Conservation (phyloP, 92 coral and sea anemone genomes). For the Porites rus region DNA sequence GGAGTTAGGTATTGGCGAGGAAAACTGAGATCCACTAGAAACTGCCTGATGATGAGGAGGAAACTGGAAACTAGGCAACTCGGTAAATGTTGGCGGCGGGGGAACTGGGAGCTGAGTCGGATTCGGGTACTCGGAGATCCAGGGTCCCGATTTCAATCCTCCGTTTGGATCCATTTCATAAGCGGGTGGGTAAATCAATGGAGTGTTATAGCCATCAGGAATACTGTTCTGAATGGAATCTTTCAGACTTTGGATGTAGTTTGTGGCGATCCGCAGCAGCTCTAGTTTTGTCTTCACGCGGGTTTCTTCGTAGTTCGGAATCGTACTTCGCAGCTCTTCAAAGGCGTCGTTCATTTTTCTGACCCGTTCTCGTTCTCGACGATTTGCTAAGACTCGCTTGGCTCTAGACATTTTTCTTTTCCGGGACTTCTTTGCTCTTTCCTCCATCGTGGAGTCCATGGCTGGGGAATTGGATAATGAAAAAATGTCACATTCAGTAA, state of each 20-base stretch:
- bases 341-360: slow-evolving; percentile 78
- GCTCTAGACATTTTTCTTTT: slow-evolving; percentile 51
- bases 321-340: slow-evolving; percentile 57
- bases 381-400: slow-evolving; percentile 68
- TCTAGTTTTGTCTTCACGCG: slow-evolving; percentile 69
- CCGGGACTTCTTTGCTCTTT: slow-evolving; percentile 25
- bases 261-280: slow-evolving; percentile 64
- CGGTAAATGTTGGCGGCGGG: slow-evolving; percentile 35
- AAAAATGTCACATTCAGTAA: background rate
- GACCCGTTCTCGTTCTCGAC: slow-evolving; percentile 72
- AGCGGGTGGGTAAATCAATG: slow-evolving; percentile 15
- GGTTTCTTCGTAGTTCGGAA: slow-evolving; percentile 64
- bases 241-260: slow-evolving; percentile 62
- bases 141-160: background rate
- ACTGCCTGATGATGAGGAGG: slow-evolving; percentile 13
- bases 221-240: slow-evolving; percentile 20
- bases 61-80: slow-evolving; percentile 39
- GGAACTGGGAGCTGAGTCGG: slow-evolving; percentile 47
- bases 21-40: slow-evolving; percentile 1
- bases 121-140: slow-evolving; percentile 13
- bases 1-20: slow-evolving; percentile 7
- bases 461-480: background rate
- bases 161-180: slow-evolving; percentile 21
- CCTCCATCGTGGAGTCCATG: slow-evolving; percentile 28
- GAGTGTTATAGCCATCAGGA: slow-evolving; percentile 17